Conservation (phyloP, 2,797 vertebrate genomes). For the Staurois parvus region DNA sequence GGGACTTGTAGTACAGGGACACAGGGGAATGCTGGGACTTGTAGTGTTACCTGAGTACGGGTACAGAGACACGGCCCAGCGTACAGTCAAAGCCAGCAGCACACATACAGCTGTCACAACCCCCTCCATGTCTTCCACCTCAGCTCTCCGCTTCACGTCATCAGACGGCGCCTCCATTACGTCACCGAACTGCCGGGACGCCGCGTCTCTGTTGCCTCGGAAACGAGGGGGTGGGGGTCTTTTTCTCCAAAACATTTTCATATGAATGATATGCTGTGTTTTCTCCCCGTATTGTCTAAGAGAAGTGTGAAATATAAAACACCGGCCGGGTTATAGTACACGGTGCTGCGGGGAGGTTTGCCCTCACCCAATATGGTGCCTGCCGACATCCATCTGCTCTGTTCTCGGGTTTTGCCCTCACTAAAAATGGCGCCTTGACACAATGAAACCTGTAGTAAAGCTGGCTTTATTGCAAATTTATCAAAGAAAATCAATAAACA, state of each 20-base stretch:
- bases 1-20: neutral
- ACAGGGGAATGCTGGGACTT: neutral
- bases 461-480: no score
- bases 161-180: constrained; percentile 60
- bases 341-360: neutral
- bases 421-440: neutral
- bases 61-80: constrained; percentile 93
- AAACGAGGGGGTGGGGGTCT: neutral
- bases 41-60: constrained; percentile 88
- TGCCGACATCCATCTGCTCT: neutral
- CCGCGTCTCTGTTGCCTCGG: neutral
- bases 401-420: neutral
- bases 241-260: neutral
- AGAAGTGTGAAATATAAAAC: neutral
- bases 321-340: neutral
- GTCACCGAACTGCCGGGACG: neutral
- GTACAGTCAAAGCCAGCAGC: constrained; percentile 82
- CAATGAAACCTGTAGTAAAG: no score
- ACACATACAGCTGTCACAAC: constrained; percentile 79
- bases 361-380: constrained; percentile 21
- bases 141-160: constrained; percentile 10
- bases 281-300: neutral
- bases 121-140: constrained; percentile 81
- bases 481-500: no score
- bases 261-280: neutral